phyloP scores from a whole-genome alignment of 2,797 vertebrate genomes.

The Pterois miles region DNA sequence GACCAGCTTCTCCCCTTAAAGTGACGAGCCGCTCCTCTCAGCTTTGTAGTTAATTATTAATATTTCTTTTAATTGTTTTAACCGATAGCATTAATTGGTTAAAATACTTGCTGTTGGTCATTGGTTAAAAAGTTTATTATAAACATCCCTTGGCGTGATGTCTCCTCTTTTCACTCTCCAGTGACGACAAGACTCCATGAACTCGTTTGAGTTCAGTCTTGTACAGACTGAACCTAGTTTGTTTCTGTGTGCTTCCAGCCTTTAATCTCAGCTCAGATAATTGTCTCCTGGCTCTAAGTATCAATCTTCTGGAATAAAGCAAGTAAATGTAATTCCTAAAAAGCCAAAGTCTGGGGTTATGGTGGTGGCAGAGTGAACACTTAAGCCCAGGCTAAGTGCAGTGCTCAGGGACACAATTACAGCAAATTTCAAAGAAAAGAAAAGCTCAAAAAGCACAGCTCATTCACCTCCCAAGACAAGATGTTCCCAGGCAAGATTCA shows the following conservation, averaged over 20 bases:
- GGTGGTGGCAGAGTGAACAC: neutral
- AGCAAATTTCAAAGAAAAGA: neutral
- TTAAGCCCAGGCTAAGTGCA: neutral
- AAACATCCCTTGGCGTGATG: too few relatives aligned
- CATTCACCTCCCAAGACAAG: constrained; percentile 11
- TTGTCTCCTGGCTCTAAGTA: neutral
- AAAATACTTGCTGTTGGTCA: too few relatives aligned
- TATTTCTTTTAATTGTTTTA: too few relatives aligned
- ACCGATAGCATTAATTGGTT: too few relatives aligned
- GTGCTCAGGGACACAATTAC: neutral
- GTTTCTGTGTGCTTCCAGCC: neutral
- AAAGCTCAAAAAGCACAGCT: constrained; percentile 11
- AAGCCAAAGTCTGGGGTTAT: neutral
- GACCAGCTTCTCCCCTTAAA: too few relatives aligned
- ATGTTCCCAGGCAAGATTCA: constrained; percentile 19
- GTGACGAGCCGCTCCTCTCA: too few relatives aligned
- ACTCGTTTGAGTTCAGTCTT: neutral
- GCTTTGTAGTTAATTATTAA: too few relatives aligned
- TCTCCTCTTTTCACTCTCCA: too few relatives aligned
- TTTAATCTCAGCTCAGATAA: neutral
- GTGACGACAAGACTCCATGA: too few relatives aligned
- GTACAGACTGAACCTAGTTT: neutral
- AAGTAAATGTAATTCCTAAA: too few relatives aligned
- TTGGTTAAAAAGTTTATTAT: too few relatives aligned
- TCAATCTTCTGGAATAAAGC: neutral